Conservation (phyloP, 2,797 vertebrate species). For the Sebastes kiyomatsui region DNA sequence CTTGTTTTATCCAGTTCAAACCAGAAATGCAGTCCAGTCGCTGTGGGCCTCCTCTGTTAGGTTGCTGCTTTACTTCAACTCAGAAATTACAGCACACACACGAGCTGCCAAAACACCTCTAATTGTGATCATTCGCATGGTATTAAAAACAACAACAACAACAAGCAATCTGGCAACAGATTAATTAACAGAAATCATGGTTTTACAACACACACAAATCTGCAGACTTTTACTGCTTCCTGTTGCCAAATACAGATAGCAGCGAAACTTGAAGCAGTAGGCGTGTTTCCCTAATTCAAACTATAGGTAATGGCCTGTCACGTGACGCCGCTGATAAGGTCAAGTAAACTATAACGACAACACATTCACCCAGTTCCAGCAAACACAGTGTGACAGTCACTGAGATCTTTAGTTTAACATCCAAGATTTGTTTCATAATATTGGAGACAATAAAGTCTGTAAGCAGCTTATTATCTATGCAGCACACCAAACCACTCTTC, state of each 20-base stretch:
- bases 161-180: background rate
- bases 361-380: background rate
- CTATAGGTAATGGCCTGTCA: background rate
- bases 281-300: background rate
- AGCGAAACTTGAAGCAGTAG: background rate
- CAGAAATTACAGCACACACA: slow-evolving; percentile 8
- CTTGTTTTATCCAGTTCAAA: slow-evolving; percentile 69
- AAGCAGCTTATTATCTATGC: background rate
- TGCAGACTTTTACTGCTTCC: background rate
- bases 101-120: no score
- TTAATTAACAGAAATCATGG: background rate
- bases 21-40: slow-evolving; percentile 46
- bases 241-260: background rate
- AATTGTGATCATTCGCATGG: background rate
- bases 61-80: slow-evolving; percentile 15
- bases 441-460: slow-evolving; percentile 12
- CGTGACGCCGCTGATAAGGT: background rate
- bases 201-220: background rate
- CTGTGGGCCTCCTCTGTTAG: slow-evolving; percentile 28
- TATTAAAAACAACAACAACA: background rate
- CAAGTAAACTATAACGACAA: background rate
- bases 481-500: background rate
- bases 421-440: background rate
- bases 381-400: background rate
- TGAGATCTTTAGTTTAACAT: background rate